phyloP scores from a whole-genome alignment of 2,888 invertebrate genomes.

The Cyaniris semiargus region DNA sequence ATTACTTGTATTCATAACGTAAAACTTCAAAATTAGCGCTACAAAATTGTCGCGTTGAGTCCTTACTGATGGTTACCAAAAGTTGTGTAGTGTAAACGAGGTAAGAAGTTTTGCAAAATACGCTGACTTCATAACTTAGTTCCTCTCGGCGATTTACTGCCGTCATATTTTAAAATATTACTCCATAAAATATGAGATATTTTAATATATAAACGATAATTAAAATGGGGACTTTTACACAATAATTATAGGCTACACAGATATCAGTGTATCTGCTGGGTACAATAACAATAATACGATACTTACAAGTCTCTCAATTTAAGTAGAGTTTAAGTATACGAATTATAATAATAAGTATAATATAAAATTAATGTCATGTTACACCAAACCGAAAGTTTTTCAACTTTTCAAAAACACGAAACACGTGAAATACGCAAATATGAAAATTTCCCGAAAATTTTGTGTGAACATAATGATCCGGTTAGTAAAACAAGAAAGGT shows the following conservation, averaged over 20 bases:
- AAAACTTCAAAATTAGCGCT: background rate
- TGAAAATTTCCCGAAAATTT: background rate
- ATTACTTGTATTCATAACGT: background rate
- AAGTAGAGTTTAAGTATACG: background rate
- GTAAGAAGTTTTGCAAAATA: conserved; percentile 14
- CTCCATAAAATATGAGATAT: background rate
- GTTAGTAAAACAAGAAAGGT: conserved; percentile 66
- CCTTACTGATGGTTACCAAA: no score
- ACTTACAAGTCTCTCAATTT: background rate
- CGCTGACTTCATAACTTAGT: conserved; percentile 9
- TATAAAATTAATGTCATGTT: background rate
- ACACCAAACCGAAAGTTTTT: background rate
- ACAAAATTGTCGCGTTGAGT: conserved; percentile 6
- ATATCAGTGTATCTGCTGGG: no score
- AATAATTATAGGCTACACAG: background rate
- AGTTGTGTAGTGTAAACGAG: background rate
- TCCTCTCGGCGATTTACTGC: conserved; percentile 9
- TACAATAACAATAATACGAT: background rate
- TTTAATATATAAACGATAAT: background rate
- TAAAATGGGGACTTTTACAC: background rate
- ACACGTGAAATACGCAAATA: background rate
- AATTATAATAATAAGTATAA: no score
- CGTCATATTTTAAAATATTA: conserved; percentile 7
- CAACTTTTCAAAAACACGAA: background rate
- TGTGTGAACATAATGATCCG: conserved; percentile 44